Evolutionary conservation across 2,797 vertebrate genomes (phyloP).

Genomic region (Chiloscyllium punctatum): DNA sequence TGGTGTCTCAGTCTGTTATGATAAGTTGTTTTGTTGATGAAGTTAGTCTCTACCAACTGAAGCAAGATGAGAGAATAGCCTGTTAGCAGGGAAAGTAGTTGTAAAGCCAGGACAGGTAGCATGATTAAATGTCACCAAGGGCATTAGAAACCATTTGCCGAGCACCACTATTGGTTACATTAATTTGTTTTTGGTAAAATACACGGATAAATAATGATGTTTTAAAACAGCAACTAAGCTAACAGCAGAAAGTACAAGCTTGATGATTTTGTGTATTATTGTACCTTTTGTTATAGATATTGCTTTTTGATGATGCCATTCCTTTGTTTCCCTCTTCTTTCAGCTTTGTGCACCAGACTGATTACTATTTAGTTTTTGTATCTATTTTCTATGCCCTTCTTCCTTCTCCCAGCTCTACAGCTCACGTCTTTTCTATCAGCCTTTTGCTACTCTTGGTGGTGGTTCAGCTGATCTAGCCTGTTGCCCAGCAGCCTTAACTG

Average conservation of each 20-base stretch:
- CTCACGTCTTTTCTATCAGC: slow-evolving; percentile 87
- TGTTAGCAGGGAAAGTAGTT: neutral
- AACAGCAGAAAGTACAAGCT: neutral
- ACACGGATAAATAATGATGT: neutral
- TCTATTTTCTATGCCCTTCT: slow-evolving; percentile 51
- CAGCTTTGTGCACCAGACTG: neutral
- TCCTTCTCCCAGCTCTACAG: slow-evolving; percentile 74
- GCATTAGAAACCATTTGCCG: neutral
- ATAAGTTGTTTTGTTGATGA: neutral
- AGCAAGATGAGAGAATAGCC: neutral
- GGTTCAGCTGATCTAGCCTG: slow-evolving; percentile 71
- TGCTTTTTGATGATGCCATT: neutral
- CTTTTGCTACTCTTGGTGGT: slow-evolving; percentile 60
- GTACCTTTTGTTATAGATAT: neutral
- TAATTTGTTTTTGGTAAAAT: neutral
- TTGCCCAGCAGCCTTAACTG: slow-evolving; percentile 69
- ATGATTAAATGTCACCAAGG: neutral
- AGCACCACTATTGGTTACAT: neutral
- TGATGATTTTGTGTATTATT: neutral
- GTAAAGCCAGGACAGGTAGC: neutral
- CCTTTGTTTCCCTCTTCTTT: slow-evolving; percentile 28
- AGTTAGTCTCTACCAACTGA: neutral
- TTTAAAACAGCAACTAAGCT: neutral
- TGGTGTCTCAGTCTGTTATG: neutral
- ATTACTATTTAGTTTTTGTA: slow-evolving; percentile 36